Evolutionary conservation across 2,113 vertebrate species (phyloP).

Genomic region (Felis catus): F.catus_Fca126_mat1.0 CM031416.1:130652501-130653000

Average conservation of each 20-base stretch:
- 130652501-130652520: background rate
- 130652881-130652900: background rate
- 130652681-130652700: background rate
- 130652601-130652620: background rate
- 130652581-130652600: background rate
- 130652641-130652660: background rate
- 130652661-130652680: background rate
- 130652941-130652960: too few relatives aligned
- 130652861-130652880: background rate
- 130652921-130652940: too few relatives aligned
- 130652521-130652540: background rate
- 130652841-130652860: background rate
- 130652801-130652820: background rate
- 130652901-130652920: too few relatives aligned
- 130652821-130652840: background rate
- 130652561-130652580: background rate
- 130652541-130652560: background rate
- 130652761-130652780: background rate
- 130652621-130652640: background rate
- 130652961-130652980: too few relatives aligned
- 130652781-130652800: background rate
- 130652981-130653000: too few relatives aligned
- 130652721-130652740: background rate
- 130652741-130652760: background rate
- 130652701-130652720: background rate